Evolutionary conservation across 2,113 vertebrate species (phyloP), one percentile per base, ranked within the genome.

Genomic region (Sturnira hondurensis): DNA sequence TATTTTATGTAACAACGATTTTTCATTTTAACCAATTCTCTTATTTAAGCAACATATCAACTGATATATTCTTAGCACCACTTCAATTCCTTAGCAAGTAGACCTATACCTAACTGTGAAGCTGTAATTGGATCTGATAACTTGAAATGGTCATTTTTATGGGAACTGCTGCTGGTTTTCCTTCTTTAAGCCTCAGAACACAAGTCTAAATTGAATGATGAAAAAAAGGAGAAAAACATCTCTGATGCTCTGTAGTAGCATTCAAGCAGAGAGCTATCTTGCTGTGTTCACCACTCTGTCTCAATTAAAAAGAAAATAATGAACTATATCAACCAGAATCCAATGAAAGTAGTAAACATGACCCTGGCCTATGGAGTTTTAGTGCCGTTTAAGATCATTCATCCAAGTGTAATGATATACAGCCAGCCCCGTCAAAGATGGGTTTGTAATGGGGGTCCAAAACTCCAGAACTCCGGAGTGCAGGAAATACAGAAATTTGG

Each of bases 261-360:
- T 77, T 95, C 89, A 94, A 93, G 84, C 86, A 93, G 80, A 38
- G 73, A 61, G 22, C 43, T 73, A 1, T 56, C 94, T 94, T 92
- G 61, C 96, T 95, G 80, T 63, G 67, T 82, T 93, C 36, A 83
- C 47, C 19, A 65, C 15, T 38, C 5, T 82, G 78, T 87, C 31
- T 95, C 71, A 89, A 93, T 93, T 94, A 78, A 94, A 97, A 96
- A 93, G n/a, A 91, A 96, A 96, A 94, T 97, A 92, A 47, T 93
- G 86, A 91, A 73, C 65, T 82, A 31, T 68, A 78, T 85, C 93
- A 91, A 67, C 43, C 28, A 81, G 43, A 85, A 78, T 31, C 41
- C n/a, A 36, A 86, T 10, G 31, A 93, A 96, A 83, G 45, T 95
- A 54, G 83, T 61, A 91, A 86, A 81, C 45, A 89, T 77, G 38